Conservation (phyloP, 2,888 invertebrate genomes). For the Geotrupes spiniger region DNA sequence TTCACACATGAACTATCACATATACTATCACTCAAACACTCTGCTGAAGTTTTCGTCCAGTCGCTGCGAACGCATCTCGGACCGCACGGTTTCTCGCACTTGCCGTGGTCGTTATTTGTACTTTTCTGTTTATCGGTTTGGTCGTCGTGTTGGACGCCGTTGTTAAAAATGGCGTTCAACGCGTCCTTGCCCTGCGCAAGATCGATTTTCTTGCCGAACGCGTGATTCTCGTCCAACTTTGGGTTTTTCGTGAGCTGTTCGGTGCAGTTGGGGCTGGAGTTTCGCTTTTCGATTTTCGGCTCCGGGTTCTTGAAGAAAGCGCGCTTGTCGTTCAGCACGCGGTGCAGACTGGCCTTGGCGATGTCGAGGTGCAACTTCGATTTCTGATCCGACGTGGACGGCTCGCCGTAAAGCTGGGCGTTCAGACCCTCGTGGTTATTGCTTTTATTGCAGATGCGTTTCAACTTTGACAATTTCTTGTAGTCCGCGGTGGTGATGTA, state of each 20-base stretch:
- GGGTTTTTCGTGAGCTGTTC: constrained; percentile 34
- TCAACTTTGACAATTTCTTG: constrained; percentile 26
- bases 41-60: background rate
- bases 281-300: constrained; percentile 30
- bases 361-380: constrained; percentile 33
- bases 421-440: constrained; percentile 10
- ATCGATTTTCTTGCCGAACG: constrained; percentile 42
- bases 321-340: constrained; percentile 23
- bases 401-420: constrained; percentile 25
- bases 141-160: constrained; percentile 29
- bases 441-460: constrained; percentile 29
- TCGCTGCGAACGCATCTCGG: constrained; percentile 31
- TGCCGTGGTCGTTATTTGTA: constrained; percentile 18
- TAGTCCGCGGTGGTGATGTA: constrained; percentile 35
- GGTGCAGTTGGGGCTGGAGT: constrained; percentile 20
- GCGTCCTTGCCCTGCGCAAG: constrained; percentile 35
- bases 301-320: constrained; percentile 14
- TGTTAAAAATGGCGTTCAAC: constrained; percentile 47
- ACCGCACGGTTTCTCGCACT: constrained; percentile 26
- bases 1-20: constrained; percentile 45
- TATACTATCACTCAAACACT: constrained; percentile 32
- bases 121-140: constrained; percentile 18
- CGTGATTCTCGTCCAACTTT: constrained; percentile 38
- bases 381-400: constrained; percentile 37
- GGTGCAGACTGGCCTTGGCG: constrained; percentile 28